Base-by-base conservation (phyloP, 2,113 vertebrate species). In the Callithrix jacchus region DNA sequence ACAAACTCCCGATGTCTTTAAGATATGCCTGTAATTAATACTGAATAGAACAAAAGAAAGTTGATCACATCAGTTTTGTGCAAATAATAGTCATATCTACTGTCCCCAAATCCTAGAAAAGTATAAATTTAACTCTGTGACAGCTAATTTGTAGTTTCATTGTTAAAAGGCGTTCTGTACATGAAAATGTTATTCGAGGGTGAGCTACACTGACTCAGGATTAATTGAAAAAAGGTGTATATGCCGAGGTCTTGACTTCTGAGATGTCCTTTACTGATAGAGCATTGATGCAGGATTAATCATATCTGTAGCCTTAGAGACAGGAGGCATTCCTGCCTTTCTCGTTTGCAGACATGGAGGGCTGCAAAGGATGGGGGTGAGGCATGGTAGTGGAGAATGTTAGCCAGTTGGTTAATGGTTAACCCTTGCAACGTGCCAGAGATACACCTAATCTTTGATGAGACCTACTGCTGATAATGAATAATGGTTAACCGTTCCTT, bases 401-500 rank as follows among this genome's bases (percentile, higher is more conserved):
- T 64, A 92, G n/a, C 14, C 83, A 25, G 71, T 2, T 21, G 89
- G 91, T 98, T 98, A 97, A 94, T 95, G 86, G 90, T 98, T 98
- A 97, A 85, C 93, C 92, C 88, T 87, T 87, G 68, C 52, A 94
- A 11, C 49, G 61, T 56, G 61, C 37, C 80, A 87, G 74, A 74
- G 95, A 91, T 74, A 95, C 93, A 97, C 95, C 96, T 95, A 85
- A 96, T 89, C 77, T 97, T 91, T 93, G 92, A 76, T 85, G 96
- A 79, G 97, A 97, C 96, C 96, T 93, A 35, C 45, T n/a, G 97
- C 92, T 88, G 95, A 42, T 52, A 52, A 83, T 97, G 97, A 98
- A 82, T 89, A 98, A 93, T 97, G 87, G 94, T 82, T 97, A 96
- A 93, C 93, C 91, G 81, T 96, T 95, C 81, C 81, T 93, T 97